These are phyloP conservation scores for Nasonia vitripennis DNA, from an alignment of 1,140 invertebrate species.

Conservation along the genomic window DNA sequence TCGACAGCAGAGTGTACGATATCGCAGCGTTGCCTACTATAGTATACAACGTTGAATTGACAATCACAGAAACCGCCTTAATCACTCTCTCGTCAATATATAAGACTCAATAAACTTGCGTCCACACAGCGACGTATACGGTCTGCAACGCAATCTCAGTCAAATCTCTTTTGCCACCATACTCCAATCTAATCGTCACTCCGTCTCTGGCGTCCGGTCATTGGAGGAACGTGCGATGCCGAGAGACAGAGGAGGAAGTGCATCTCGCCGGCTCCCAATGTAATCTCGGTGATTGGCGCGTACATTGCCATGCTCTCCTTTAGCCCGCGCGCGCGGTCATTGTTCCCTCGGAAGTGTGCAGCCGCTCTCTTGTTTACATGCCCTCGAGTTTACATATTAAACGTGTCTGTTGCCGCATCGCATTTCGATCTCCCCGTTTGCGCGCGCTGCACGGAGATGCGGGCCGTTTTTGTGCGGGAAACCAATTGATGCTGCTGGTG, in stretches of 20 bases:
- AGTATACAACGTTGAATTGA: too few species aligned
- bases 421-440: not conserved
- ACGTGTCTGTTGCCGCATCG: conserved; percentile 40
- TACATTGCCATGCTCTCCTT: not conserved
- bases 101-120: too few species aligned
- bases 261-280: conserved; percentile 23
- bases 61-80: too few species aligned
- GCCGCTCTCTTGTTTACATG: not conserved
- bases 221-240: not conserved
- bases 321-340: not conserved
- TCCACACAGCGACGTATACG: too few species aligned
- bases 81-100: too few species aligned
- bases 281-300: conserved; percentile 59
- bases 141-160: not conserved
- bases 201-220: not conserved
- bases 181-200: not conserved
- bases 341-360: conserved; percentile 10
- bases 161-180: not conserved
- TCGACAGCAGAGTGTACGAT: too few species aligned
- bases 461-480: not conserved
- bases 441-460: not conserved
- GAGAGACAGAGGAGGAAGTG: conserved; percentile 4
- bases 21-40: too few species aligned
- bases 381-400: not conserved
- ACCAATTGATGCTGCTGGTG: not conserved